These are phyloP conservation scores for Meteorus sp. DNA, from an alignment of 1,140 invertebrate species.

Conservation along the genomic window DNA sequence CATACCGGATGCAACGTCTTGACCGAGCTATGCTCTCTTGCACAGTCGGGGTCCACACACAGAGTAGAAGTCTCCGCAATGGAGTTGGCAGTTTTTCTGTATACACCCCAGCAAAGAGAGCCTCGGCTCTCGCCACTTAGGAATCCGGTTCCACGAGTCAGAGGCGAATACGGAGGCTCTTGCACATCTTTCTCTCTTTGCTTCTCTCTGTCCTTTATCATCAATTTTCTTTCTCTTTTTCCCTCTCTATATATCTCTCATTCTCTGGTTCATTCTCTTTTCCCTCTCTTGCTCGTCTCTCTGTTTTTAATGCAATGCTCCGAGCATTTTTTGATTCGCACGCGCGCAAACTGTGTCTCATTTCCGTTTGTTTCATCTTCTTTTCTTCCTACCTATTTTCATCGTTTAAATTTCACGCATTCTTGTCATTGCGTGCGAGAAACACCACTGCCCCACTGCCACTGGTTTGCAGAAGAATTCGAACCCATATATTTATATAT, in stretches of 20 bases:
- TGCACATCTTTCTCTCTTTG: neutral
- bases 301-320: too few relatives aligned
- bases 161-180: slow-evolving; percentile 12
- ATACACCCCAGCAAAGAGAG: slow-evolving; percentile 1
- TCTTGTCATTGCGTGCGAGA: neutral
- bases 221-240: slow-evolving; percentile 8
- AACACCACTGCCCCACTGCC: neutral
- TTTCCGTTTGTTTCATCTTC: slow-evolving; percentile 8
- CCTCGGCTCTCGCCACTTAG: slow-evolving; percentile 26
- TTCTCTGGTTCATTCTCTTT: neutral
- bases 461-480: too few relatives aligned
- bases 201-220: slow-evolving; percentile 8
- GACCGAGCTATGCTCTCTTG: too few relatives aligned
- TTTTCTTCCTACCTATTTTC: neutral
- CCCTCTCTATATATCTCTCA: neutral
- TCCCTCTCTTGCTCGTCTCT: too few relatives aligned
- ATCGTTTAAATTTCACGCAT: neutral
- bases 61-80: neutral
- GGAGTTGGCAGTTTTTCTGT: neutral
- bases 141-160: slow-evolving; percentile 35
- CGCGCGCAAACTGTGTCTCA: too few relatives aligned
- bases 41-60: neutral
- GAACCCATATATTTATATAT: too few relatives aligned
- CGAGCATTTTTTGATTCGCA: too few relatives aligned
- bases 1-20: too few relatives aligned